Base-by-base conservation (phyloP, 2,797 vertebrate genomes). In the Neomorphus geoffroyi region DNA sequence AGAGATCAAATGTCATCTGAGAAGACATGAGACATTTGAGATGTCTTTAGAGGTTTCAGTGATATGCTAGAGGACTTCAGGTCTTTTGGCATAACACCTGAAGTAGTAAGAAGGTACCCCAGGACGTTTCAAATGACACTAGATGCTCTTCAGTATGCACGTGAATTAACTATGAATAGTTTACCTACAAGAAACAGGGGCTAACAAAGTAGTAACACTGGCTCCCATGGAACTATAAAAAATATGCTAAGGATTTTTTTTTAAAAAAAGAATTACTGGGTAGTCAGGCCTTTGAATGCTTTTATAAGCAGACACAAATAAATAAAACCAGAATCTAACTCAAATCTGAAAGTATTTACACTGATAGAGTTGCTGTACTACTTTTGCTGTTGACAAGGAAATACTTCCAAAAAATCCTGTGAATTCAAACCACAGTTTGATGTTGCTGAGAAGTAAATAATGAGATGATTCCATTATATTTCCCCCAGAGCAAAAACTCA, bases 321-420 rank as follows among this genome's bases (percentile, higher is more conserved):
- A 84, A 78, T 65, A 66, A 93, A 81, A 66, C 0, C 1, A 60
- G 9, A 64, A 62, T 69, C 33, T 33, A 74, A 77, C 21, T 62
- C 7, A 51, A 75, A 84, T 61, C 32, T 54, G 41, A 50, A 61
- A 80, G 35, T 46, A 45, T 71, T 93, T 79, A 48, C 28, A 69
- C 21, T 62, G 41, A 78, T 71, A 45, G 1, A 7, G 70, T 86
- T 72, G 5, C 77, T 6, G 7, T 65, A 70, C 61, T 28, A 86
- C 86, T 71, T 74, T 82, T 71, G n/a, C 30, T 85, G 65, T 78
- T 72, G 62, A 94, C 70, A 91, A 86, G n/a, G 27, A 89, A 88
- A 83, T 39, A 46, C 15, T 75, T 75, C 3, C 33, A 81, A 72
- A n/a, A 22, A 18, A 5, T 73, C 11, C 64, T 37, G 16, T 43